These are phyloP conservation scores for Psettodes erumei DNA, from an alignment of 2,113 vertebrate species.

Conservation along the genomic window DNA sequence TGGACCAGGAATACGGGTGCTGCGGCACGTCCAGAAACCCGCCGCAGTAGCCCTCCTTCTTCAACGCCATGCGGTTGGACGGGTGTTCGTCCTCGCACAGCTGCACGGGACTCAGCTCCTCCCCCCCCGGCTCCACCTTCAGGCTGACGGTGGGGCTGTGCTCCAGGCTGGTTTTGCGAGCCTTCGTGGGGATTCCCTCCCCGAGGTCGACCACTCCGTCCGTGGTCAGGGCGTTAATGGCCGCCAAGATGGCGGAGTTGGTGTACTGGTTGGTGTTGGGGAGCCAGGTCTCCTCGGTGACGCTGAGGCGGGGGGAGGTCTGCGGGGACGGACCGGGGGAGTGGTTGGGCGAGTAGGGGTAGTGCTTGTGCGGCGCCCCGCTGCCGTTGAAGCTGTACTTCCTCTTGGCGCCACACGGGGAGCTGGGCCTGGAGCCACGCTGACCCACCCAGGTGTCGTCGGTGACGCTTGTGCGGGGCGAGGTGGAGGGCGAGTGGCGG, in stretches of 20 bases:
- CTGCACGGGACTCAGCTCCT: conserved; percentile 84
- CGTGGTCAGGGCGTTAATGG: conserved; percentile 96
- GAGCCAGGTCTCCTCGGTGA: conserved; percentile 93
- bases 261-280: conserved; percentile 95
- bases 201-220: conserved; percentile 90
- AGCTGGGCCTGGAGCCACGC: conserved; percentile 84
- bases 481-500: conserved; percentile 88
- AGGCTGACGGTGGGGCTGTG: conserved; percentile 80
- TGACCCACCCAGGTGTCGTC: conserved; percentile 91
- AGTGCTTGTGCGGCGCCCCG: conserved; percentile 73
- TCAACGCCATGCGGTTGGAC: conserved; percentile 83
- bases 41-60: conserved; percentile 91
- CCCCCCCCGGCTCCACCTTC: conserved; percentile 90
- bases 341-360: conserved; percentile 88
- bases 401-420: conserved; percentile 93
- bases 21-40: conserved; percentile 94
- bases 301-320: conserved; percentile 90
- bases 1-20: conserved; percentile 91
- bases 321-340: conserved; percentile 93
- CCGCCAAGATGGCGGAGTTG: conserved; percentile 95
- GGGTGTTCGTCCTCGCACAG: conserved; percentile 87
- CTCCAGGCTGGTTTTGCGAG: conserved; percentile 89
- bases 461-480: conserved; percentile 87
- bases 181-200: conserved; percentile 92
- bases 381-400: conserved; percentile 91